Percentiles rank a stretch among this genome's conserved stretches.
phyloP scores from a whole-genome alignment of 1,140 invertebrate species.

The Trachelipus rathkii region DNA sequence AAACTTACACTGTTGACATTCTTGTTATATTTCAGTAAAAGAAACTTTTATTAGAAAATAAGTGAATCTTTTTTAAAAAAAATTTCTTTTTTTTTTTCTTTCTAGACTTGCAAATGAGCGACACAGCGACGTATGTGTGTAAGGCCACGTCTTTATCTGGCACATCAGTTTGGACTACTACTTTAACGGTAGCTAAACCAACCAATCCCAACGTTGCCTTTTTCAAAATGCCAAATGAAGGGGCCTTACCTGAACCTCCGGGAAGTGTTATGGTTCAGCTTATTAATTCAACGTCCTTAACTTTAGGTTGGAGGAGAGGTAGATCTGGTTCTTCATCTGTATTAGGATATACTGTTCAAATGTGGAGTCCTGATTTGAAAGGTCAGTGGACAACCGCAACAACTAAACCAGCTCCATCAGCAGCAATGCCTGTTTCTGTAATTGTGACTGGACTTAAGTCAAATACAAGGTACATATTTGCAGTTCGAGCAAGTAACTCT shows the following conservation, averaged over 20 bases:
- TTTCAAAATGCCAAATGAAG: conserved; percentile 63
- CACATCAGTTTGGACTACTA: conserved; percentile 77
- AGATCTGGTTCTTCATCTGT: conserved; percentile 72
- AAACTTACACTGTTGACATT: too few species aligned
- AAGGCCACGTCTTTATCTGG: conserved; percentile 75
- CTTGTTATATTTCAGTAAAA: too few species aligned
- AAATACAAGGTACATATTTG: conserved; percentile 78
- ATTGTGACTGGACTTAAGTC: conserved; percentile 59
- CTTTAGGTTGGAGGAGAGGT: conserved; percentile 72
- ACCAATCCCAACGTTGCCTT: conserved; percentile 69
- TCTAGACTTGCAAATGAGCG: conserved; percentile 47
- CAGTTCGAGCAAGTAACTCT: conserved; percentile 83
- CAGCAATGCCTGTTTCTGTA: background rate
- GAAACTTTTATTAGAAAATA: too few species aligned
- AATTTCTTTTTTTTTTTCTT: background rate
- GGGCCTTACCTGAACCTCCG: conserved; percentile 72
- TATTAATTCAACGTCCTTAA: conserved; percentile 65
- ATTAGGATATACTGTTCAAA: conserved; percentile 76
- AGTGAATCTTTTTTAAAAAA: background rate
- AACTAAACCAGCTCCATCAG: conserved; percentile 19
- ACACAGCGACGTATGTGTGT: conserved; percentile 76
- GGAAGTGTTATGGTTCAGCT: conserved; percentile 67
- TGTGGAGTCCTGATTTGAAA: conserved; percentile 76
- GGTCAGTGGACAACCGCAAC: conserved; percentile 67
- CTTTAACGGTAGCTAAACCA: conserved; percentile 65